Evolutionary conservation across 2,888 invertebrate species (phyloP).

Genomic region (Cloeon dipterum): DNA sequence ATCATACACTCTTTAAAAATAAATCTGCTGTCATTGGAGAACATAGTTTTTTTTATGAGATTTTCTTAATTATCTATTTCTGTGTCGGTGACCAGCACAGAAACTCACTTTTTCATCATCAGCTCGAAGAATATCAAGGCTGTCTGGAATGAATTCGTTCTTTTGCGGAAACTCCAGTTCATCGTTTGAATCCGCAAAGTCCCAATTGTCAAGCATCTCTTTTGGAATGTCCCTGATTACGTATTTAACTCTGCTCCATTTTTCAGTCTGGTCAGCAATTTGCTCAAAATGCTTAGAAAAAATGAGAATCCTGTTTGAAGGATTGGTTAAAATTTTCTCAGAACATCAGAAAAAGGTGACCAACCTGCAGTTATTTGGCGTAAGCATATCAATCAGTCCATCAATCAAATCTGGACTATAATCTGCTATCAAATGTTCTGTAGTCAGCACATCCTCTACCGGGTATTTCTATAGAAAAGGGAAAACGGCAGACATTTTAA

Average conservation of each 20-base stretch:
- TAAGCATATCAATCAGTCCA: constrained; percentile 42
- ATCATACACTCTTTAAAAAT: no score
- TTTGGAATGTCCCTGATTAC: no score
- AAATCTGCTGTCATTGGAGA: no score
- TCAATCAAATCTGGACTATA: constrained; percentile 71
- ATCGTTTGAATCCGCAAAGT: constrained; percentile 30
- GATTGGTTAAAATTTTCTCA: no score
- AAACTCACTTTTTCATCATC: constrained; percentile 30
- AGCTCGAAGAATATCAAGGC: constrained; percentile 43
- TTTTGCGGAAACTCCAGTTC: constrained; percentile 52
- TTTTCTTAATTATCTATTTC: no score
- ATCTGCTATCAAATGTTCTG: constrained; percentile 51
- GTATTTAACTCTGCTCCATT: constrained; percentile 85
- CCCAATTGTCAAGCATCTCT: no score
- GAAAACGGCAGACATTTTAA: background rate
- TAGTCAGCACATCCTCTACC: constrained; percentile 62
- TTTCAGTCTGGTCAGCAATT: constrained; percentile 43
- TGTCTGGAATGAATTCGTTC: constrained; percentile 81
- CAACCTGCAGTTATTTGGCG: constrained; percentile 53
- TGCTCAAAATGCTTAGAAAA: constrained; percentile 57
- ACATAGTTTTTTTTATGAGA: no score
- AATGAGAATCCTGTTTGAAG: constrained; percentile 39
- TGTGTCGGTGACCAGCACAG: no score
- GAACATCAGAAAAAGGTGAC: constrained; percentile 4
- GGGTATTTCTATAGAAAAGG: constrained; percentile 26